Evolutionary conservation across 1,140 invertebrate species (phyloP).

Genomic region (Hydropsyche tenuis): DNA sequence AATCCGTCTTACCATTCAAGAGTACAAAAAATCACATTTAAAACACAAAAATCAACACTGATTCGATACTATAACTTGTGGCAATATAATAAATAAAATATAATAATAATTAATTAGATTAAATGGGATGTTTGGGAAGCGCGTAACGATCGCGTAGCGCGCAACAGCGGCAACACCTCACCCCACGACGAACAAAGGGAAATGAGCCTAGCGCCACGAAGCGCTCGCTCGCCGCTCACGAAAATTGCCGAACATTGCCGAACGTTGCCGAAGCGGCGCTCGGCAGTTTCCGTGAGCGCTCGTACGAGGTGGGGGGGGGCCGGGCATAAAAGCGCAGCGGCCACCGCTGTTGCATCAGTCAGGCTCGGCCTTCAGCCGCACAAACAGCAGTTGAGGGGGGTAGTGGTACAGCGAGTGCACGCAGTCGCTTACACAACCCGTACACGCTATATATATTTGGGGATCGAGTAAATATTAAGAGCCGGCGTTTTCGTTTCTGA

Average conservation of each 20-base stretch:
- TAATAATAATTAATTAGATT: too few relatives aligned
- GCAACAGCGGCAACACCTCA: slow-evolving; percentile 32
- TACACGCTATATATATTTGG: slow-evolving; percentile 10
- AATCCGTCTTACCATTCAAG: too few relatives aligned
- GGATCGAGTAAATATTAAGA: background rate
- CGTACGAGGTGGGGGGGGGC: too few relatives aligned
- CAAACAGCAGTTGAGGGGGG: slow-evolving; percentile 3
- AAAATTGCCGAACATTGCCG: slow-evolving; percentile 23
- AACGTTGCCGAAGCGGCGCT: background rate
- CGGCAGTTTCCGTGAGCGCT: too few relatives aligned
- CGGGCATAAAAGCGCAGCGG: slow-evolving; percentile 40
- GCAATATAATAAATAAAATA: too few relatives aligned
- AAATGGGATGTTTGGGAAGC: too few relatives aligned
- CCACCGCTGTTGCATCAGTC: slow-evolving; percentile 46
- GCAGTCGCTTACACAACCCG: background rate
- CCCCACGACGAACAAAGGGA: slow-evolving; percentile 47
- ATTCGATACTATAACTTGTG: too few relatives aligned
- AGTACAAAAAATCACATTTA: too few relatives aligned
- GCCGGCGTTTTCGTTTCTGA: slow-evolving; percentile 5
- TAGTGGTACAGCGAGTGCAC: too few relatives aligned
- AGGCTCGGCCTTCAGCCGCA: slow-evolving; percentile 23
- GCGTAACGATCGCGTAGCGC: background rate
- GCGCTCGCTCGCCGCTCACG: slow-evolving; percentile 8
- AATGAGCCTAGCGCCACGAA: slow-evolving; percentile 31
- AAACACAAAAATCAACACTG: too few relatives aligned